A percentile compares a stretch with the other conserved stretches of the same genome.
Conservation (phyloP, 2,113 vertebrate genomes). For the Sigmodon hispidus region DNA sequence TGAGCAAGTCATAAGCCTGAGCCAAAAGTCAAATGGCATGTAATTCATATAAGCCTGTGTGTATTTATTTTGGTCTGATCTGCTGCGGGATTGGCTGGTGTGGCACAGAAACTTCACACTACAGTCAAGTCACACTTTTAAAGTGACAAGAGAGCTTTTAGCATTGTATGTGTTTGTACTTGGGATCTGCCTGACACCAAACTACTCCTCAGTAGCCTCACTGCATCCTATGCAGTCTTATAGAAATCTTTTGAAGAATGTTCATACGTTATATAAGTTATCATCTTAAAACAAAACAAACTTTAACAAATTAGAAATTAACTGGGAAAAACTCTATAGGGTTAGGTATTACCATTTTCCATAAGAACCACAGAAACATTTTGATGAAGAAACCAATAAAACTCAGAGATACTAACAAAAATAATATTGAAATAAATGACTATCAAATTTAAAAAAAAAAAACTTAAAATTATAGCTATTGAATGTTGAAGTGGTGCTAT, state of each 20-base stretch:
- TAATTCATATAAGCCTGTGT: no score
- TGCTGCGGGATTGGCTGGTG: no score
- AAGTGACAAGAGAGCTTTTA: background rate
- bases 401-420: background rate
- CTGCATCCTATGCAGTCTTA: rapidly evolving
- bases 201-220: no score
- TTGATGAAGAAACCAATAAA: background rate
- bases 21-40: no score
- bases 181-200: background rate
- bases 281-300: background rate
- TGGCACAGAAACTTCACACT: no score
- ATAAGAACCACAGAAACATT: background rate
- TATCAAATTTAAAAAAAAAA: background rate
- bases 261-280: background rate
- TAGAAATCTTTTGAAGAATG: background rate
- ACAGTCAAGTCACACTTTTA: background rate
- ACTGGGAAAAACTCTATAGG: background rate
- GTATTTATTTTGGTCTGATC: no score
- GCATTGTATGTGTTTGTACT: rapidly evolving
- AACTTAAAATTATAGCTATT: background rate
- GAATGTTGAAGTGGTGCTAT: background rate
- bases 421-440: conserved; percentile 7
- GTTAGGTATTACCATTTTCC: background rate
- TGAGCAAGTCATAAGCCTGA: no score
- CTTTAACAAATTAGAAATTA: background rate